Evolutionary conservation across 2,797 vertebrate species (phyloP), one percentile per base, ranked within the genome.

Genomic region (Decapterus maruadsi): DNA sequence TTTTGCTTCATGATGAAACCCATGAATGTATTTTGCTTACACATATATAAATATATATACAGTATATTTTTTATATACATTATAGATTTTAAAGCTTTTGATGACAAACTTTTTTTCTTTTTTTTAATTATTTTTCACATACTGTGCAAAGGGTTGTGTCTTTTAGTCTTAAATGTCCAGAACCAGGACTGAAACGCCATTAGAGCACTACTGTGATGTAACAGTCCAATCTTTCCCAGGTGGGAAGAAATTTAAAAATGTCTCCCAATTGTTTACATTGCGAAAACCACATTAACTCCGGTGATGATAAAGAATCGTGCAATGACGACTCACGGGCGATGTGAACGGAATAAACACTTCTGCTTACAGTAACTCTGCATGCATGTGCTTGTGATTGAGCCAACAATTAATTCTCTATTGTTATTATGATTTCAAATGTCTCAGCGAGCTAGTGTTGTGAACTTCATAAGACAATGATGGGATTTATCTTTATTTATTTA

Each of bases 21-120:
- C 20, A 59, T 79, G 87, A 93, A 94, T 92, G 91, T 91, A 90
- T 87, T 89, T 89, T 72, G 66, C 64, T 51, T 69, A 67, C 56
- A 82, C 69, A 77, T 64, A 72, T 53, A 20, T 45, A 38, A 73
- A 12, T 19, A 36, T 63, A 77, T 88, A 86, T 63, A 77, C 87
- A 85, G 89, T 84, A 72, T 68, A 90, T n/a, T 87, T 42, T 42
- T 11, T 42, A 74, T 68, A 89, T n/a, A 86, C 12, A 11, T 11
- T 42, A 87, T 80, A 81, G 14, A 84, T 77, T 34, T 68, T 8
- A 78, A 78, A 64, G 77, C 76, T 85, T 90, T 87, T 78, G 22
- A 78, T 59, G 51, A 58, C 20, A 63, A 56, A 54, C 1, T 72
- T 68, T 60, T 34, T 76, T 60, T 38, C 74, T 79, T 87, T 88